phyloP scores from a whole-genome alignment of 2,888 invertebrate species.

The Cephalotes varians region DNA sequence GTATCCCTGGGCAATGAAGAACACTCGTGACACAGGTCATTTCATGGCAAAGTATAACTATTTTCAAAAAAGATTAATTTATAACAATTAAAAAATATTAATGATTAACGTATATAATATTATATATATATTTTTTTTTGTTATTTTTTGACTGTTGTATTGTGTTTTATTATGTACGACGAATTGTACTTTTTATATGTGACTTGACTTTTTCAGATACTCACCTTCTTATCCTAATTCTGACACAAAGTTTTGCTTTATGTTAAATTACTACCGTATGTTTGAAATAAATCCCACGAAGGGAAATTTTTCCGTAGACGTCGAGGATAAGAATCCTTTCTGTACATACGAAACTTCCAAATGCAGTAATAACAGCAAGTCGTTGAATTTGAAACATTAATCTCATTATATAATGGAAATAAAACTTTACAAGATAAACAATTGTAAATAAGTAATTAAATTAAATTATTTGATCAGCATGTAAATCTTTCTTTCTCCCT shows the following conservation, averaged over 20 bases:
- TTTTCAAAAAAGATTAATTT: background rate
- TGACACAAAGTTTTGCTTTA: background rate
- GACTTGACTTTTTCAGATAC: background rate
- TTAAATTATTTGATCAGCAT: slow-evolving; percentile 1
- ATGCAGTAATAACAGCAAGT: background rate
- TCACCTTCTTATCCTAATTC: background rate
- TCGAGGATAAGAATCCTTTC: background rate
- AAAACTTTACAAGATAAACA: background rate
- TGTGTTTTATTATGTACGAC: background rate
- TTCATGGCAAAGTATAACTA: slow-evolving; percentile 50
- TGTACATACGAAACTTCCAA: background rate
- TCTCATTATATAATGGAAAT: background rate
- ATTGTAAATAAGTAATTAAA: background rate
- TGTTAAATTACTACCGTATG: background rate
- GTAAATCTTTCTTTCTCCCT: background rate
- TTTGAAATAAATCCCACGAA: rapidly evolving
- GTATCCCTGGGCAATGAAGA: slow-evolving; percentile 43
- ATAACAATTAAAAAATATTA: background rate
- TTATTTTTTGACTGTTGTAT: background rate
- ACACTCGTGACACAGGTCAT: slow-evolving; percentile 46
- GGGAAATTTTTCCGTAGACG: background rate
- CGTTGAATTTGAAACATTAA: background rate
- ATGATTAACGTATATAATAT: background rate
- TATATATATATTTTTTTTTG: background rate
- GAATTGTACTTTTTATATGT: too few species aligned